A percentile compares a stretch with the other conserved stretches of the same genome.
These are phyloP conservation scores for Leucophenga maculata DNA, from an alignment of 2,888 invertebrate species.

Conservation along the genomic window DNA sequence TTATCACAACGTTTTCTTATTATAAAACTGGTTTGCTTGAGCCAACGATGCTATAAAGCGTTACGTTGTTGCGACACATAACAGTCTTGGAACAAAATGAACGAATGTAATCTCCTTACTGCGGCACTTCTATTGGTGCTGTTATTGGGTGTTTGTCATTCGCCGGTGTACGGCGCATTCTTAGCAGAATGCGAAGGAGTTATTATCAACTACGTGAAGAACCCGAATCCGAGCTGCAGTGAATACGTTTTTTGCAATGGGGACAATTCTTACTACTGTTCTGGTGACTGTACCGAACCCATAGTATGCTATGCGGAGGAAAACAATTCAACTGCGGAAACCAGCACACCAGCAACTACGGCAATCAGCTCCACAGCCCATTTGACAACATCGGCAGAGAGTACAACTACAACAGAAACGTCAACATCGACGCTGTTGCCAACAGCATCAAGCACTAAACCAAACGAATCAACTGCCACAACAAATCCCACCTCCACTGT, in stretches of 20 bases:
- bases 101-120: too few species aligned
- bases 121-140: too few species aligned
- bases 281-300: conserved; percentile 51
- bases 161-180: conserved; percentile 40
- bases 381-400: neutral
- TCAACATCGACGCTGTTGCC: neutral
- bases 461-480: neutral
- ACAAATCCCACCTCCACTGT: neutral
- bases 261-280: conserved; percentile 57
- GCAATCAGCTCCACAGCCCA: neutral
- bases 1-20: too few species aligned
- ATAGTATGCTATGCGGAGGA: conserved; percentile 40
- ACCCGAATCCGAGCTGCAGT: conserved; percentile 54
- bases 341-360: neutral
- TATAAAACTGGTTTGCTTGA: too few species aligned
- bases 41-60: neutral
- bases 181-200: conserved; percentile 57
- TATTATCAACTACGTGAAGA: conserved; percentile 46
- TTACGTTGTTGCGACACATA: neutral
- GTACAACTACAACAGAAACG: conserved; percentile 17
- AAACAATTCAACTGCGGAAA: neutral
- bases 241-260: conserved; percentile 61
- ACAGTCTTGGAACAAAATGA: too few species aligned
- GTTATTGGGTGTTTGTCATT: too few species aligned
- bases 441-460: conserved; percentile 11